Percentiles rank a stretch among this genome's conserved stretches.
Evolutionary conservation across 2,888 invertebrate genomes (phyloP).

Genomic region (Bombylius discolor): DNA sequence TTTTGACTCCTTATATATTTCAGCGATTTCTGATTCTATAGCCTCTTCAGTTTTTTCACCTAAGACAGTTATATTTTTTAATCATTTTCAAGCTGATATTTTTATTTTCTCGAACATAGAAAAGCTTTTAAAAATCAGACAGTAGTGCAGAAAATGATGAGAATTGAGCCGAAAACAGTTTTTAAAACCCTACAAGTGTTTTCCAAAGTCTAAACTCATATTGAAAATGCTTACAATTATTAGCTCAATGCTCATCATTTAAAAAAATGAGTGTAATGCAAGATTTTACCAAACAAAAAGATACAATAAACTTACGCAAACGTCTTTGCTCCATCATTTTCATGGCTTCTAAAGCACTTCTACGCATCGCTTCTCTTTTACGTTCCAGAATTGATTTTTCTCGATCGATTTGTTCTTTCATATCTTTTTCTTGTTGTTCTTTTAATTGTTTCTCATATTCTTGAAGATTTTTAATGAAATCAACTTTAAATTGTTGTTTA

Average conservation of each 20-base stretch:
- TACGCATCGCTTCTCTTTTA: slow-evolving; percentile 21
- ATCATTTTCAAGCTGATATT: background rate
- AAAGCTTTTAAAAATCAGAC: background rate
- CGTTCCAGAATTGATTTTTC: slow-evolving; percentile 25
- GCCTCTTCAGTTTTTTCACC: slow-evolving; percentile 29
- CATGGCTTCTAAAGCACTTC: slow-evolving; percentile 27
- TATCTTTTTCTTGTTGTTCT: slow-evolving; percentile 23
- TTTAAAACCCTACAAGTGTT: no score
- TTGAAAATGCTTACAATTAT: no score
- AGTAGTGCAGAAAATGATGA: no score
- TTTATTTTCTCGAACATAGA: background rate
- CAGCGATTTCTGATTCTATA: slow-evolving; percentile 35
- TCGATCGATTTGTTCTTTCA: slow-evolving; percentile 28
- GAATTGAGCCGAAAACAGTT: no score
- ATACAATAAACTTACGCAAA: slow-evolving; percentile 17
- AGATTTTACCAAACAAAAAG: background rate
- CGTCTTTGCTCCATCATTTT: slow-evolving; percentile 25
- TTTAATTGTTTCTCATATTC: slow-evolving; percentile 19
- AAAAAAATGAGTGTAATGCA: no score
- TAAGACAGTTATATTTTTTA: slow-evolving; percentile 4
- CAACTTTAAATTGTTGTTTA: slow-evolving; percentile 19
- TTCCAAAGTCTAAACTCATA: no score
- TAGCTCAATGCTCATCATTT: no score
- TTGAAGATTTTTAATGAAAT: slow-evolving; percentile 17
- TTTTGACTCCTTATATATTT: slow-evolving; percentile 38